Evolutionary conservation across 2,888 invertebrate genomes (phyloP).

Genomic region (Dicyrtomina minuta): DNA sequence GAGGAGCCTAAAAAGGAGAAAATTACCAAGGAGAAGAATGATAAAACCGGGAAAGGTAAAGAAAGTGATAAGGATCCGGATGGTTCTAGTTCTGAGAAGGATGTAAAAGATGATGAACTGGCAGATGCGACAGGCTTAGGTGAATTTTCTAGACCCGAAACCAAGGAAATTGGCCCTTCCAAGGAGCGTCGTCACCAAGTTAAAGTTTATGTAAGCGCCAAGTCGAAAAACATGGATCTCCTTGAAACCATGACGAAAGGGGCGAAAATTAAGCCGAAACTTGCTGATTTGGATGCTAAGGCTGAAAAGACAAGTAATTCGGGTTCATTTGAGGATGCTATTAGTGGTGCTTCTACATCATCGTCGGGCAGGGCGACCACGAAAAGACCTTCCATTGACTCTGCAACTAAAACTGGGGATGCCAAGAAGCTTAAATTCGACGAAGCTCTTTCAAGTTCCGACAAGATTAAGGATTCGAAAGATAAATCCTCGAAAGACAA

Average conservation of each 20-base stretch:
- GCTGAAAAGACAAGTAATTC: slow-evolving; percentile 18
- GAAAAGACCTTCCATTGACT: slow-evolving; percentile 45
- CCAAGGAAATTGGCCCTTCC: not conserved
- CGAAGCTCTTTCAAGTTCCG: slow-evolving; percentile 4
- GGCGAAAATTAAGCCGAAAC: slow-evolving; percentile 31
- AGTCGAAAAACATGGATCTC: slow-evolving; percentile 45
- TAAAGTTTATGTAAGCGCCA: slow-evolving; percentile 46
- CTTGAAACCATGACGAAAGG: slow-evolving; percentile 46
- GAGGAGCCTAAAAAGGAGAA: slow-evolving; percentile 33
- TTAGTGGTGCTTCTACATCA: slow-evolving; percentile 1
- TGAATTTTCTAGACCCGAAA: not conserved
- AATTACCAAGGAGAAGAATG: slow-evolving; percentile 24
- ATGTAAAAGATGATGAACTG: slow-evolving; percentile 28
- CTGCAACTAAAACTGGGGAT: slow-evolving; percentile 43
- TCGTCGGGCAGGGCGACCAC: not conserved
- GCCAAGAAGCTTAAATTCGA: slow-evolving; percentile 45
- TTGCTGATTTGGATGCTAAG: slow-evolving; percentile 37
- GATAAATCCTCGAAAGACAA: slow-evolving; percentile 35
- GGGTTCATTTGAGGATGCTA: slow-evolving; percentile 18
- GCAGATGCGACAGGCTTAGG: slow-evolving; percentile 13
- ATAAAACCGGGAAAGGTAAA: slow-evolving; percentile 8
- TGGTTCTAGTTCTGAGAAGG: slow-evolving; percentile 21
- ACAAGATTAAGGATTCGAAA: slow-evolving; percentile 26
- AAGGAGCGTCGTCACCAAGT: slow-evolving; percentile 39
- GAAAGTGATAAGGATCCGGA: slow-evolving; percentile 26